A percentile compares a stretch with the other conserved stretches of the same genome.
Conservation (phyloP, 2,797 vertebrate species). For the Urophycis tenuis region DNA sequence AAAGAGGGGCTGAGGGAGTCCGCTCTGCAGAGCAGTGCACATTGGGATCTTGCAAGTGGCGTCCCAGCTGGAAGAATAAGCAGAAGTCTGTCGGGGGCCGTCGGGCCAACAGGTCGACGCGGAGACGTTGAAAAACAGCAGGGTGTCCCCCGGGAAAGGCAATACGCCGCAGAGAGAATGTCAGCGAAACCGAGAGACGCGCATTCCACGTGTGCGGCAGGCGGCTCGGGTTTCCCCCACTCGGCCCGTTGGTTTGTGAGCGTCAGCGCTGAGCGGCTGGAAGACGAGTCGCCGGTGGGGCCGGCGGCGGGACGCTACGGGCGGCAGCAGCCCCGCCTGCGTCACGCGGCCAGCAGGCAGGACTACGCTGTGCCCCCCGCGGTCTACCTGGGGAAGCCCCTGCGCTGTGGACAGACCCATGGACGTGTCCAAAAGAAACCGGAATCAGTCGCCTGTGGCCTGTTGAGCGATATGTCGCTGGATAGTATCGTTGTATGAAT, state of each 20-base stretch:
- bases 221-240: conserved; percentile 29
- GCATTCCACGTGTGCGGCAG: conserved; percentile 29
- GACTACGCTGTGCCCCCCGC: neutral
- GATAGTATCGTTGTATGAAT: neutral
- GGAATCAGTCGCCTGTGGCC: neutral
- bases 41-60: neutral
- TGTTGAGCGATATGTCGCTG: neutral
- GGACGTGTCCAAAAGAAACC: neutral
- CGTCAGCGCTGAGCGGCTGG: conserved; percentile 16
- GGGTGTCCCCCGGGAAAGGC: neutral
- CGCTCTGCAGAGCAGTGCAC: neutral
- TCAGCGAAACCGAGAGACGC: conserved; percentile 23
- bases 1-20: neutral
- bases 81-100: neutral
- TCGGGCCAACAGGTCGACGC: neutral
- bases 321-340: neutral
- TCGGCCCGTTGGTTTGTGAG: conserved; percentile 12
- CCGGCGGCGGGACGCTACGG: neutral
- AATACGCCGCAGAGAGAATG: conserved; percentile 11
- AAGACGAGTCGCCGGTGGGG: neutral
- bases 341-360: neutral
- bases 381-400: too few species aligned
- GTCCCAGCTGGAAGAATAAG: neutral
- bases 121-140: neutral
- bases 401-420: too few species aligned